Percentiles rank a stretch among this genome's conserved stretches.
phyloP scores from a whole-genome alignment of 2,888 invertebrate genomes.

The Apocheima hispidaria region DNA sequence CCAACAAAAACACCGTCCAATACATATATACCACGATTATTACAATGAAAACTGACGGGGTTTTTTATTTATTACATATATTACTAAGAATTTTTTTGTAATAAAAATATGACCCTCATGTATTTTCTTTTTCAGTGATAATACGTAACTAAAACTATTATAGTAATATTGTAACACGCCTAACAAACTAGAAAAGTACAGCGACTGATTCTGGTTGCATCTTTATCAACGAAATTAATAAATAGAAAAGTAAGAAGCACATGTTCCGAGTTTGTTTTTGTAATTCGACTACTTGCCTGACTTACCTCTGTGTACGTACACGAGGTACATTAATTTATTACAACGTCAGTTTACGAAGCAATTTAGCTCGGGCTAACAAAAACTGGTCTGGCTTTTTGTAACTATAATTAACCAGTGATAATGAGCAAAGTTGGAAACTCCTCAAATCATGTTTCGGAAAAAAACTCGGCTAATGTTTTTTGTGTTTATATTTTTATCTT shows the following conservation, averaged over 20 bases:
- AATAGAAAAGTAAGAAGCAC: too few relatives aligned
- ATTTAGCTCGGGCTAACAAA: neutral
- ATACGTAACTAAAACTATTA: too few relatives aligned
- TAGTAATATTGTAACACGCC: too few relatives aligned
- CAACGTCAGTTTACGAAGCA: neutral
- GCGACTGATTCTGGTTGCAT: neutral
- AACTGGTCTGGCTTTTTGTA: conserved; percentile 3
- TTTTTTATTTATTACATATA: too few relatives aligned
- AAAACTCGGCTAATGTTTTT: conserved; percentile 2
- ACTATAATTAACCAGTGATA: neutral
- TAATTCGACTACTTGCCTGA: neutral
- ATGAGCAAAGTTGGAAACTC: neutral
- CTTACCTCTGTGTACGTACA: neutral
- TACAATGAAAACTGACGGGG: too few relatives aligned
- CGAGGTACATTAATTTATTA: conserved; percentile 5
- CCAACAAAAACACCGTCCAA: too few relatives aligned
- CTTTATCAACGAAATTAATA: too few relatives aligned
- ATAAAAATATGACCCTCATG: too few relatives aligned
- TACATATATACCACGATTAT: too few relatives aligned
- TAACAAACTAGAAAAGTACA: neutral
- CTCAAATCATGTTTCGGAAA: neutral
- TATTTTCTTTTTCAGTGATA: too few relatives aligned
- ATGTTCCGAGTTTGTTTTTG: too few relatives aligned
- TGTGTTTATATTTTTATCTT: conserved; percentile 3
- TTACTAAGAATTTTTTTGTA: too few relatives aligned